Evolutionary conservation across 2,888 invertebrate species (phyloP), one percentile per base, ranked within the genome.

Genomic region (Alentia gelatinosa): DNA sequence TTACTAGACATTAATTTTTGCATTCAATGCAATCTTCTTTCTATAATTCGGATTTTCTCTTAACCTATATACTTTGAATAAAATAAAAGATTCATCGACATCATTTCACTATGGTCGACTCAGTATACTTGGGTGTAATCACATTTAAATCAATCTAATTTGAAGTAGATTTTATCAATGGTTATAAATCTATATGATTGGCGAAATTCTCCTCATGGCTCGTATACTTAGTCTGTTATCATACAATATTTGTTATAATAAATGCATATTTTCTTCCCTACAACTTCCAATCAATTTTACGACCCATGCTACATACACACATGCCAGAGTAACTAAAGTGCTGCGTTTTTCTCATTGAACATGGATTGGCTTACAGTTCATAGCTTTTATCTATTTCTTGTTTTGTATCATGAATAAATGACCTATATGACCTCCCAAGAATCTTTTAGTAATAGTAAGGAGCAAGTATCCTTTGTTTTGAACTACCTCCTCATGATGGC

Each of bases 401-500:
- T n/a, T n/a, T n/a, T n/a, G n/a, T n/a, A n/a, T n/a, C n/a, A n/a
- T n/a, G n/a, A n/a, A n/a, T n/a, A n/a, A n/a, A n/a, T n/a, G n/a
- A n/a, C n/a, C n/a, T n/a, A n/a, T n/a, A n/a, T n/a, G n/a, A n/a
- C 56, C 56, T 56, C 56, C 56, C 56, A 56, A 12, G 56, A n/a
- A n/a, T 56, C 56, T 56, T 56, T 56, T n/a, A 56, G 56, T 56
- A 19, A 56, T n/a, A 56, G 19, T 56, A n/a, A 56, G 56, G 23
- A 7, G 7, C 47, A 12, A 42, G 19, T 56, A 19, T 56, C 19
- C 1, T 56, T 12, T 56, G 56, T n/a, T 56, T n/a, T 1, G 12
- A 74, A 74, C 68, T 63, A 89, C 35, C 40, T 63, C 40, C 40
- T 56, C 89, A 92, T 91, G 74, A 92, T 74, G 0, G 91, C 91